Base-by-base conservation (phyloP, 2,797 vertebrate genomes). In the Ptychadena robeensis region DNA sequence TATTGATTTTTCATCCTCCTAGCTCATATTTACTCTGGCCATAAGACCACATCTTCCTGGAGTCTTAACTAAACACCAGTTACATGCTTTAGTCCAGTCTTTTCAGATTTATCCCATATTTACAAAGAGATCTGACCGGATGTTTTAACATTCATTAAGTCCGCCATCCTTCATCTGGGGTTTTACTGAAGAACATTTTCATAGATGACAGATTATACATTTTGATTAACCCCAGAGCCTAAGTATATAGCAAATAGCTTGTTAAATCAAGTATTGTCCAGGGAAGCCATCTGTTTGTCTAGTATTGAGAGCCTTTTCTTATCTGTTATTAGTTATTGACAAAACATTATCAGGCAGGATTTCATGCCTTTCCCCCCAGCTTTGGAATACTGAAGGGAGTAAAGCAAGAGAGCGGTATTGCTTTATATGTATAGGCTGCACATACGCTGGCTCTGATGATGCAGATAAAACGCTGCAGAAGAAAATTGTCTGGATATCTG, bases 231-330 rank as follows among this genome's bases (percentile, higher is more conserved):
- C 63, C 59, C 25, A 65, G 11, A 78, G 69, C 76, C 75, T 87
- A 59, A 76, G 66, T 87, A 11, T 85, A 37, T 14, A 81, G 71
- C 82, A 87, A 38, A 73, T 85, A 79, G 37, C 77, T 83, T 86
- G 30, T 83, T 86, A 73, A 91, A 87, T 80, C 75, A 88, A 87
- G 79, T 73, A 69, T 85, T 86, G 22, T 69, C 63, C 14, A 57
- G 57, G 80, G 80, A 73, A 68, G 0, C 69, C 71, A 88, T 81
- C 81, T 80, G 0, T 79, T 30, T 40, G 34, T 48, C 59, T 86
- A 35, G 10, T 70, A 57, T 79, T 8, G 67, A 85, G 67, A 83
- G 80, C 70, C 73, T 59, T 82, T 77, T 59, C 12, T 1, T 6
- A 61, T 63, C 80, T 85, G 79, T 85, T 81, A 81, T 85, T 82